Evolutionary conservation across 2,888 invertebrate genomes (phyloP), one percentile per base, ranked within the genome.

Genomic region (Eledona agricola): DNA sequence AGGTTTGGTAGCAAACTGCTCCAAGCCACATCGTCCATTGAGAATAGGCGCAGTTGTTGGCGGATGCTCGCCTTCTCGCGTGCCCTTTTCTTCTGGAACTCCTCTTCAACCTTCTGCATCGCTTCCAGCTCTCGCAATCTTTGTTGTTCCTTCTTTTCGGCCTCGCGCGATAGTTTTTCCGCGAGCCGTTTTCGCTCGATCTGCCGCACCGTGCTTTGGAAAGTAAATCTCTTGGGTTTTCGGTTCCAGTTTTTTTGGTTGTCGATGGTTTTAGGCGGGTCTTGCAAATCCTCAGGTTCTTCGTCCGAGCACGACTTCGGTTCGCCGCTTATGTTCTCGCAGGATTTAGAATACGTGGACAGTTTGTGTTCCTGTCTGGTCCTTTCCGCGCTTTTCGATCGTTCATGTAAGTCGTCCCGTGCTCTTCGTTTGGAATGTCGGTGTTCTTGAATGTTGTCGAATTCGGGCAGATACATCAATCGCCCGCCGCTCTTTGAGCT

Each of bases 41-140:
- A 86, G 66, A 86, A 88, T 11, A 90, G 77, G 28, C 89, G 76
- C 59, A 90, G 75, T 71, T 90, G 90, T 62, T 90, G 88, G 15
- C 89, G 77, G 55, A 90, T 89, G 59, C 78, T 85, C 0, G 87
- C 88, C 72, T 88, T 89, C 74, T 89, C 88, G 57, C 72, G 79
- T 20, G 90, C 90, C 26, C 93, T 80, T 75, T 93, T 92, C 58
- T 85, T 81, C 72, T 92, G 91, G 74, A 93, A 93, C 73, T 93
- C 92, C 71, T 92, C 91, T 70, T 92, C 91, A 2, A 92, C 92
- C 70, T 87, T 83, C 65, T 87, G 83, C 88, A 93, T 90, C 58
- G 88, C 89, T 74, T 91, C 90, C 66, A 90, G 79, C 73, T 92
- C 91, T 53, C 85, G 83, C 47, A 85, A 79, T 40, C 90, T 77